Percentiles rank a stretch among this genome's conserved stretches.
phyloP scores from a whole-genome alignment of 2,113 vertebrate genomes.

The Rafetus swinhoei region DNA sequence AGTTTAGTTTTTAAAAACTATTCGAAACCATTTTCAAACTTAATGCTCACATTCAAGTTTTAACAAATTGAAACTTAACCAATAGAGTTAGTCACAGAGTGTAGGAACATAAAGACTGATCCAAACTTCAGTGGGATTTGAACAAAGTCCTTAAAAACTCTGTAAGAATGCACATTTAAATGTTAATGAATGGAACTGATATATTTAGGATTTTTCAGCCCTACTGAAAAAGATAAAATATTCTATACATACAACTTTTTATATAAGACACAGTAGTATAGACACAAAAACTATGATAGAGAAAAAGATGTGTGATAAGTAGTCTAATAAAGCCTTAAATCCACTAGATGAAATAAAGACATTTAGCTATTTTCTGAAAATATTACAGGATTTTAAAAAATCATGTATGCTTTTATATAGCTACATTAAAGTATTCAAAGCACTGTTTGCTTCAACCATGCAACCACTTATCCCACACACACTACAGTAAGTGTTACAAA shows the following conservation, averaged over 20 bases:
- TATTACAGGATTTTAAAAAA: background rate
- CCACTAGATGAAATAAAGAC: background rate
- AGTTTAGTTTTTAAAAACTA: background rate
- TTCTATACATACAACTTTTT: background rate
- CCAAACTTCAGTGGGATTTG: background rate
- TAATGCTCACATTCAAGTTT: background rate
- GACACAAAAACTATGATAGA: background rate
- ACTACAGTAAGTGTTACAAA: background rate
- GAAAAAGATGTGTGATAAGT: background rate
- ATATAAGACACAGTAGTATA: background rate
- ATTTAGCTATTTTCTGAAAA: background rate
- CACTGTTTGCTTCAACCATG: background rate
- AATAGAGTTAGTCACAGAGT: background rate
- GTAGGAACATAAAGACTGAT: background rate
- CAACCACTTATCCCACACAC: background rate
- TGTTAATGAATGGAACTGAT: background rate
- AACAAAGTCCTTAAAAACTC: rapidly evolving
- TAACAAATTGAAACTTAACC: background rate
- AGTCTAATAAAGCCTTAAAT: background rate
- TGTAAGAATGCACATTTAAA: background rate
- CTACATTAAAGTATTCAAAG: background rate
- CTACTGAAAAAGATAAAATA: background rate
- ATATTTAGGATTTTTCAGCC: background rate
- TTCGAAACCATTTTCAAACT: background rate
- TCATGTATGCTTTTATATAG: background rate